A percentile compares a stretch with the other conserved stretches of the same genome.
Evolutionary conservation across 2,113 vertebrate genomes (phyloP).

Genomic region (Antennarius striatus): DNA sequence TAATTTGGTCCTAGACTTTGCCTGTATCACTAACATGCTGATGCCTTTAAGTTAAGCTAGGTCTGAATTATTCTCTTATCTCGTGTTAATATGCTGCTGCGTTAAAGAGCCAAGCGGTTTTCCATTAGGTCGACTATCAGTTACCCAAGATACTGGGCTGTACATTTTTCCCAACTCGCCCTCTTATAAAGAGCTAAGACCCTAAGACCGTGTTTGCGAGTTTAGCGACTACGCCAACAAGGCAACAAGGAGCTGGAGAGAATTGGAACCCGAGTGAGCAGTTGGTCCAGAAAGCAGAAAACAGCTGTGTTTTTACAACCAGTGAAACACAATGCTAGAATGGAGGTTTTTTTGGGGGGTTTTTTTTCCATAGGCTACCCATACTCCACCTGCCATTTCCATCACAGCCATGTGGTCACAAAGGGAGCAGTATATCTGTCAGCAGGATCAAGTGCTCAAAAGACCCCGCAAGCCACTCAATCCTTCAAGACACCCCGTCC

Average conservation of each 20-base stretch:
- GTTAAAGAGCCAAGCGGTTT: conserved; percentile 62
- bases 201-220: conserved; percentile 74
- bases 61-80: not conserved
- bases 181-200: conserved; percentile 74
- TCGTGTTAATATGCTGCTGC: conserved; percentile 40
- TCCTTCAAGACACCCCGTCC: conserved; percentile 65
- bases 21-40: too few species aligned
- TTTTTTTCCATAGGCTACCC: conserved; percentile 51
- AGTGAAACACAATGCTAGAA: conserved; percentile 75
- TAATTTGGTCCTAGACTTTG: too few species aligned
- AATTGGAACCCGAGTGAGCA: conserved; percentile 55
- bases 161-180: conserved; percentile 63
- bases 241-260: conserved; percentile 73
- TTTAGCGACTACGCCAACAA: conserved; percentile 67
- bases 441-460: conserved; percentile 75
- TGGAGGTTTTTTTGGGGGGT: conserved; percentile 49
- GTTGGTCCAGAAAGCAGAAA: conserved; percentile 60
- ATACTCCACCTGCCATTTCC: conserved; percentile 78
- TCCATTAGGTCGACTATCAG: conserved; percentile 57
- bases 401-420: conserved; percentile 75
- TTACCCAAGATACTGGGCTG: conserved; percentile 56
- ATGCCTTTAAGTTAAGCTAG: too few species aligned
- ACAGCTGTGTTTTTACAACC: conserved; percentile 83
- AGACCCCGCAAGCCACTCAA: conserved; percentile 68
- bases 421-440: conserved; percentile 76